Base-by-base conservation (phyloP, 2,888 invertebrate species). In the Eugnorisma glareosa region DNA sequence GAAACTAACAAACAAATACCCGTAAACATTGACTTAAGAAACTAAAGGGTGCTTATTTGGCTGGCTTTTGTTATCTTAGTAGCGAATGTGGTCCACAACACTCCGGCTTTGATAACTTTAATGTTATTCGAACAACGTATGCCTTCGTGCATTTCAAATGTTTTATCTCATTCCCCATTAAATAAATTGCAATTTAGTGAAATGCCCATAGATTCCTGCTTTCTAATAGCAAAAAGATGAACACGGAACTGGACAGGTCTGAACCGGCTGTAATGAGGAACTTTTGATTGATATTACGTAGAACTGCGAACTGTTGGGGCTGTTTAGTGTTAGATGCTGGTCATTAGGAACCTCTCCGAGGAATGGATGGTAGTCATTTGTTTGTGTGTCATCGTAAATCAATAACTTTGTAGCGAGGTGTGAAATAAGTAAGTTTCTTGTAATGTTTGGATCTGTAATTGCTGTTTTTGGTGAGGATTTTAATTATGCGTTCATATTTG, bases 161-260 rank as follows among this genome's bases (percentile, higher is more conserved):
- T 48, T 67, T 83, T 82, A 82, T 79, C 67, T 68, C 40, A 61
- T 85, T 84, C 74, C 77, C 78, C 84, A 79, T 83, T 75, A 84
- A 83, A 86, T 84, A 81, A 84, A 88, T 85, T 83, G 78, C 81
- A 73, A 86, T 87, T 83, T 82, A 87, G 84, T 81, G 72, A 82
- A 83, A 61, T 75, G 81, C 75, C 63, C n/a, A 82, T 73, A 66
- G 78, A 82, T 85, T 88, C 83, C 81, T 81, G 83, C 85, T 88
- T 86, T 84, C 80, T 86, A 88, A 88, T 82, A 81, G 87, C 87
- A 85, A 90, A 89, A 89, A 90, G 85, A 89, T 86, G 88, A 82
- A 68, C 81, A 73, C 51, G 77, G 76, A 86, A 89, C 87, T 86
- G 79, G 86, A 82, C 75, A 79, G 79, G 75, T 69, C 75, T 43